Evolutionary conservation across 2,797 vertebrate species (phyloP), one percentile per base, ranked within the genome.

Genomic region (Chromis chromis): DNA sequence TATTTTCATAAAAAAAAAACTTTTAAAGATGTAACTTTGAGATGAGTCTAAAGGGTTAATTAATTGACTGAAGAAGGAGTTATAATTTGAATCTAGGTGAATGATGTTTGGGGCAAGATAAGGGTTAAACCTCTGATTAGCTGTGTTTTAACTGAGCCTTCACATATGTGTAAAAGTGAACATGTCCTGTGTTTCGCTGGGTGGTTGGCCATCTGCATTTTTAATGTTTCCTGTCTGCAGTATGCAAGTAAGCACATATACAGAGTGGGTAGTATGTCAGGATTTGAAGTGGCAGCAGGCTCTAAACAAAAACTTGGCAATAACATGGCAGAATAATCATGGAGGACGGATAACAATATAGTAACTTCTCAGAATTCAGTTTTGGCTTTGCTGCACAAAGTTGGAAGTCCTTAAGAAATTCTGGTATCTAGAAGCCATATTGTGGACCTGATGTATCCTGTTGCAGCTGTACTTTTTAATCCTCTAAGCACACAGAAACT

Each of bases 181-280:
- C 19, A 36, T 36, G 49, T 52, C 22, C 49, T 24, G 10, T 2
- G 19, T n/a, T 56, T 56, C 9, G 19, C 27, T n/a, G 27, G 17
- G 33, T 56, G 4, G 28, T 11, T n/a, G 28, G 8, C 28, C 27
- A 56, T 11, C 21, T 57, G 24, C 1, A 49, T 57, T 55, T 67
- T n/a, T 0, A 31, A 21, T 3, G 65, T 27, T 31, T 56, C 21
- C 40, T 54, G 17, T 28, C n/a, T 19, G n/a, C 19, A 7, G 52
- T 16, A 27, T 66, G 65, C 50, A 56, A 19, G 42, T 67, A 40
- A 54, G 17, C 56, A 44, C 12, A 22, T 56, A 14, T 19, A 55
- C 8, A 1, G 19, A 21, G 27, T 53, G 21, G 14, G 40, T 7
- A 8, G 4, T 17, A n/a, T 33, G 21, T 27, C 65, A 42, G 25